phyloP scores from a whole-genome alignment of 2,888 invertebrate genomes.

The Scaptomyza reducta region DNA sequence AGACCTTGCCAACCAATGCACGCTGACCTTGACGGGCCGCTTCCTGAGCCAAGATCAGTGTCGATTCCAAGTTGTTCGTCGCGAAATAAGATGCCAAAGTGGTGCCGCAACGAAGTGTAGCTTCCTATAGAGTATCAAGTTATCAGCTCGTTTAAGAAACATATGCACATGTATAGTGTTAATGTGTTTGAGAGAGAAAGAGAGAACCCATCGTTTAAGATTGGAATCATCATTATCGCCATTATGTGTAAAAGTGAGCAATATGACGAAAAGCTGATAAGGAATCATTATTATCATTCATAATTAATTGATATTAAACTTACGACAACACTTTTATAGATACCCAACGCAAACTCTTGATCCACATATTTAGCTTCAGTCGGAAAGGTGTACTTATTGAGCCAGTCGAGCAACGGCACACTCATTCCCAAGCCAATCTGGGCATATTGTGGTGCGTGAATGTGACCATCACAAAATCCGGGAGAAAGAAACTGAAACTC shows the following conservation, averaged over 20 bases:
- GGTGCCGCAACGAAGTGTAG: conserved; percentile 91
- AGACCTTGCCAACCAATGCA: conserved; percentile 93
- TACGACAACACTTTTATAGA: conserved; percentile 93
- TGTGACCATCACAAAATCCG: conserved; percentile 95
- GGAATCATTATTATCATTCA: conserved; percentile 4
- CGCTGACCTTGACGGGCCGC: conserved; percentile 89
- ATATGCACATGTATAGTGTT: background rate
- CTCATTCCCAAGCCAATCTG: conserved; percentile 94
- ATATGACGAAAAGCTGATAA: conserved; percentile 33
- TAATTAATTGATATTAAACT: conserved; percentile 76
- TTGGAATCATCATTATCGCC: conserved; percentile 6
- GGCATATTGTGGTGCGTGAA: conserved; percentile 95
- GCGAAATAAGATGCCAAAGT: conserved; percentile 96
- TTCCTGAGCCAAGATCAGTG: conserved; percentile 89
- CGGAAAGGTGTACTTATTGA: conserved; percentile 93
- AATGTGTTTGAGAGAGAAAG: background rate
- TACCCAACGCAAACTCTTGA: conserved; percentile 87
- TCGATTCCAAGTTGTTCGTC: conserved; percentile 90
- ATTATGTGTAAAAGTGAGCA: background rate
- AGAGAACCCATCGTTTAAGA: background rate
- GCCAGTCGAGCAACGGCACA: conserved; percentile 92
- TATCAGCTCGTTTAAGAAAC: conserved; percentile 27
- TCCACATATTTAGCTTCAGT: conserved; percentile 90
- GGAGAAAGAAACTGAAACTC: conserved; percentile 91
- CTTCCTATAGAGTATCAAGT: conserved; percentile 85